These are phyloP conservation scores for Cylas formicarius DNA, from an alignment of 1,140 invertebrate genomes.

Conservation along the genomic window DNA sequence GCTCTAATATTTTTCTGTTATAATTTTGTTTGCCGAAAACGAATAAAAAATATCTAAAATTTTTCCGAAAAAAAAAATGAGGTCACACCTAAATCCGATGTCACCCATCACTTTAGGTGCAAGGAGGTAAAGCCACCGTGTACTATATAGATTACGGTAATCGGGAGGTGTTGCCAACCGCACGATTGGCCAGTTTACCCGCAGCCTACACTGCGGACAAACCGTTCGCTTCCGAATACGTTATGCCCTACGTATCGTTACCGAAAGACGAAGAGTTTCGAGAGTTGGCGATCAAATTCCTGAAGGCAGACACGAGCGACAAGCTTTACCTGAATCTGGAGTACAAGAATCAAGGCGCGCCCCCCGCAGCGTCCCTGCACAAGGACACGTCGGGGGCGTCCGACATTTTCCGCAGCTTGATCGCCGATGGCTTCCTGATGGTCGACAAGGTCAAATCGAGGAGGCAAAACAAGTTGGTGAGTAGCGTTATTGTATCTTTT, in stretches of 20 bases:
- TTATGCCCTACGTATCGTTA: slow-evolving; percentile 72
- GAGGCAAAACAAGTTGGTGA: slow-evolving; percentile 69
- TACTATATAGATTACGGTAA: slow-evolving; percentile 96
- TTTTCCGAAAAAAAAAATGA: too few species aligned
- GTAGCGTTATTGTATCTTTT: slow-evolving; percentile 8
- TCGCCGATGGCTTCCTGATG: slow-evolving; percentile 78
- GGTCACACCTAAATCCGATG: too few species aligned
- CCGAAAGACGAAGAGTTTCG: slow-evolving; percentile 80
- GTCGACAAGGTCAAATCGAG: slow-evolving; percentile 75
- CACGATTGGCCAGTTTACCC: slow-evolving; percentile 69
- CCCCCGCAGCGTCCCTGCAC: slow-evolving; percentile 65
- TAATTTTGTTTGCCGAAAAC: too few species aligned
- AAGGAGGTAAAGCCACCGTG: slow-evolving; percentile 26
- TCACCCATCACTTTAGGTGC: too few species aligned
- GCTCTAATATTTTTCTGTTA: too few species aligned
- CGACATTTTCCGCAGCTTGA: slow-evolving; percentile 77
- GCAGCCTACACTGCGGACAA: slow-evolving; percentile 66
- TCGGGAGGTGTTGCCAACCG: slow-evolving; percentile 47
- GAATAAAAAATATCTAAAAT: too few species aligned
- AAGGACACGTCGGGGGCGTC: slow-evolving; percentile 62
- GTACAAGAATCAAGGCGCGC: slow-evolving; percentile 50
- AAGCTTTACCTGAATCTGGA: slow-evolving; percentile 70
- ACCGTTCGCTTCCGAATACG: slow-evolving; percentile 80
- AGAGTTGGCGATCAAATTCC: slow-evolving; percentile 63
- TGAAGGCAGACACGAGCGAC: slow-evolving; percentile 55